phyloP scores from a whole-genome alignment of 2,113 vertebrate species.

The Proteles cristata region DNA sequence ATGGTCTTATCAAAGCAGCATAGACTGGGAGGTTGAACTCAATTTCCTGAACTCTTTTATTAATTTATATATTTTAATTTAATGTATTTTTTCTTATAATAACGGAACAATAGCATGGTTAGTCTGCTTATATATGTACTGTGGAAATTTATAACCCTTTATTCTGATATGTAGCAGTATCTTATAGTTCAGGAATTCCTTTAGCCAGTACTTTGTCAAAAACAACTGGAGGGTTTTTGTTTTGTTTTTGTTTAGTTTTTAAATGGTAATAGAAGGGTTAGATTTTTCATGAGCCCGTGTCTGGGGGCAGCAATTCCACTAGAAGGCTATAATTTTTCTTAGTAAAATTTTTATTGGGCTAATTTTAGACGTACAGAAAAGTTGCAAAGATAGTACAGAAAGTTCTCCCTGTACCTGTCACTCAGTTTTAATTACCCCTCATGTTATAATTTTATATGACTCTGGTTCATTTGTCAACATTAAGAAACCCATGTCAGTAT shows the following conservation, averaged over 20 bases:
- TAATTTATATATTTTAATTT: background rate
- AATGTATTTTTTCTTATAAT: background rate
- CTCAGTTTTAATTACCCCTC: background rate
- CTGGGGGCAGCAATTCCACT: background rate
- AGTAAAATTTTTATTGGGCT: background rate
- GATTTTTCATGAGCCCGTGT: background rate
- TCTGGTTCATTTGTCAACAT: background rate
- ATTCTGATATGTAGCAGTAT: background rate
- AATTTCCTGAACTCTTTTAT: conserved; percentile 11
- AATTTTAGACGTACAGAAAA: conserved; percentile 31
- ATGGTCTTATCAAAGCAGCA: background rate
- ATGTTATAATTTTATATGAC: background rate
- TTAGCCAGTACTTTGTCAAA: background rate
- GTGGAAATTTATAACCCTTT: conserved; percentile 3
- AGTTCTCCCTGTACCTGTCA: background rate
- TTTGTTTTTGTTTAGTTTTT: background rate
- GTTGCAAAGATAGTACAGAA: background rate
- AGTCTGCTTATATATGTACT: background rate
- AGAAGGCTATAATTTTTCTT: background rate
- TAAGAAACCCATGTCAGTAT: background rate
- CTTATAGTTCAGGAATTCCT: conserved; percentile 4
- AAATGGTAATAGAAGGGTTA: background rate
- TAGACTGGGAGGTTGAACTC: background rate
- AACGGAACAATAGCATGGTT: background rate
- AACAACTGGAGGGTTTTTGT: background rate